Percentiles rank a stretch among this genome's conserved stretches.
Conservation (phyloP, 2,113 vertebrate species). For the Amblyopsis rosae region DNA sequence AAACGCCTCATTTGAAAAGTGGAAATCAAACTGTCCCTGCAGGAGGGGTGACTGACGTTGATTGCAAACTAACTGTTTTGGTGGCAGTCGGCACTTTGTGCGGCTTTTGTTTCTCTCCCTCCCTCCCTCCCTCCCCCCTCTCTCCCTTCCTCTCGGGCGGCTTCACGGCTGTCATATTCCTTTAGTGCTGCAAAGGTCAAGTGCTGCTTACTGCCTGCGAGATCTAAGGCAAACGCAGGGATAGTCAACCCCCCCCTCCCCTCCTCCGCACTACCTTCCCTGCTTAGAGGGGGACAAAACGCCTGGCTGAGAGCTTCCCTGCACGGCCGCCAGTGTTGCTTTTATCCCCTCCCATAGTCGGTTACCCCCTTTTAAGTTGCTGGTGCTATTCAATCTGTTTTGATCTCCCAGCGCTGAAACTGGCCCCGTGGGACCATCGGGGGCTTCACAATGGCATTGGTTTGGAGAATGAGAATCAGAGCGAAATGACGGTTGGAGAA, state of each 20-base stretch:
- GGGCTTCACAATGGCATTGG: constrained; percentile 59
- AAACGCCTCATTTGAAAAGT: constrained; percentile 83
- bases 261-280: constrained; percentile 23
- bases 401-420: constrained; percentile 42
- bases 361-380: constrained; percentile 54
- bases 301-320: constrained; percentile 56
- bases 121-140: constrained; percentile 8
- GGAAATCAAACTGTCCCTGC: constrained; percentile 83
- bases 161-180: constrained; percentile 83
- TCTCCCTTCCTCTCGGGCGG: constrained; percentile 49
- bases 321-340: constrained; percentile 40
- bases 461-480: constrained; percentile 52
- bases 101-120: constrained; percentile 76
- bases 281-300: constrained; percentile 62
- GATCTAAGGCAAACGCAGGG: constrained; percentile 71
- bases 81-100: constrained; percentile 79
- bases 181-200: constrained; percentile 83
- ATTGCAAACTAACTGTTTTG: constrained; percentile 83
- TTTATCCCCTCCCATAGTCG: constrained; percentile 43
- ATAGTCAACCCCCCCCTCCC: constrained; percentile 52
- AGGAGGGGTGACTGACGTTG: constrained; percentile 79
- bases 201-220: constrained; percentile 76
- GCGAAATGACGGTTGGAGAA: constrained; percentile 49
- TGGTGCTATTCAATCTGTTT: constrained; percentile 48
- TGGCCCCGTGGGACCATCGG: constrained; percentile 35